phyloP scores from a whole-genome alignment of 1,140 invertebrate genomes.

The Bombus sylvicola region DNA sequence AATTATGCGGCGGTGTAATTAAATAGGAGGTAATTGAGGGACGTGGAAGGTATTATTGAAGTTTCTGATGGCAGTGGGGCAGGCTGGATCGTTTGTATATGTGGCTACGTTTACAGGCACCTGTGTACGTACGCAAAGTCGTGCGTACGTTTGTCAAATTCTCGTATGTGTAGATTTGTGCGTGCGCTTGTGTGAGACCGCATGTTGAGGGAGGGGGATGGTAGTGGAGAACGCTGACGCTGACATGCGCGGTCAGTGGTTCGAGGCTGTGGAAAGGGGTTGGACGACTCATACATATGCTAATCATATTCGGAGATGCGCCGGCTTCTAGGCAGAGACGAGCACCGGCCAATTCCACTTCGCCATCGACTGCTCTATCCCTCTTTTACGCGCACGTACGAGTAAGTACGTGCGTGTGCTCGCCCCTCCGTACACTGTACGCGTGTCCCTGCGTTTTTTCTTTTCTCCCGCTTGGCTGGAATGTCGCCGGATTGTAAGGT shows the following conservation, averaged over 20 bases:
- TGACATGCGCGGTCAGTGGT: conserved; percentile 77
- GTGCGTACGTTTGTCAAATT: not conserved
- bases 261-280: conserved; percentile 65
- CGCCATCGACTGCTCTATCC: conserved; percentile 60
- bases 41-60: conserved; percentile 76
- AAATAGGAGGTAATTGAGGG: conserved; percentile 78
- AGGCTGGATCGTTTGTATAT: conserved; percentile 47
- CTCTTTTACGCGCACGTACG: conserved; percentile 25
- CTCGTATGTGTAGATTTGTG: not conserved
- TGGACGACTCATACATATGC: conserved; percentile 78
- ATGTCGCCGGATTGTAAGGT: conserved; percentile 32
- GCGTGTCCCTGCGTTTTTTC: conserved; percentile 24
- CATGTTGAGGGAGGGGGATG: conserved; percentile 41
- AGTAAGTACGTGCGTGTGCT: not conserved
- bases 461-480: conserved; percentile 24
- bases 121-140: not conserved
- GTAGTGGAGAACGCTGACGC: conserved; percentile 70
- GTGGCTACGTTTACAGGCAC: conserved; percentile 10
- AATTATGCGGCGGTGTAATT: conserved; percentile 77
- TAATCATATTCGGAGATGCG: conserved; percentile 77
- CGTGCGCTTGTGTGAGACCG: not conserved
- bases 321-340: conserved; percentile 70
- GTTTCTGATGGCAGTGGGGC: conserved; percentile 70
- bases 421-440: not conserved
- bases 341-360: conserved; percentile 66